phyloP scores from a whole-genome alignment of 2,888 invertebrate genomes.

The Autographa pulchrina region DNA sequence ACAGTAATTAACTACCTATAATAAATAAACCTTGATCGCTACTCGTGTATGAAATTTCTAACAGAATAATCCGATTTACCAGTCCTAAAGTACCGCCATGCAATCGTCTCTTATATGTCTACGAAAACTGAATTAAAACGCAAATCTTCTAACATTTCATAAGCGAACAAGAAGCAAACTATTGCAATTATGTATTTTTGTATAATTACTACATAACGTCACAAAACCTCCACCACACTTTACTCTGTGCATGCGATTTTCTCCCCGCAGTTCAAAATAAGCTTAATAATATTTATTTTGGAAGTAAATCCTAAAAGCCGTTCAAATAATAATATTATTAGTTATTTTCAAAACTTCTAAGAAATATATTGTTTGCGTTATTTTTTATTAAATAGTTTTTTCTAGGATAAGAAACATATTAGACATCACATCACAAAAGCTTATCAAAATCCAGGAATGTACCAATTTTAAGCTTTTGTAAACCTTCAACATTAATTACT shows the following conservation, averaged over 20 bases:
- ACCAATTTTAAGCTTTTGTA: constrained; percentile 68
- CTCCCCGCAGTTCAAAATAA: constrained; percentile 60
- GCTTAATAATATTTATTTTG: constrained; percentile 35
- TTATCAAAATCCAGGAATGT: constrained; percentile 81
- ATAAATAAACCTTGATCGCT: constrained; percentile 63
- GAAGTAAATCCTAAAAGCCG: constrained; percentile 59
- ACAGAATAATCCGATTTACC: constrained; percentile 62
- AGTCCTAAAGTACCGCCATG: constrained; percentile 73
- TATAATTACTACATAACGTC: constrained; percentile 72
- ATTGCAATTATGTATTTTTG: constrained; percentile 78
- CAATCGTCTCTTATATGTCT: constrained; percentile 74
- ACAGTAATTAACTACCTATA: constrained; percentile 4
- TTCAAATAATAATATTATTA: constrained; percentile 60
- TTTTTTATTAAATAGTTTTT: constrained; percentile 61
- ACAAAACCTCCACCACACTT: constrained; percentile 84
- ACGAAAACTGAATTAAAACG: constrained; percentile 75
- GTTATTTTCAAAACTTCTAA: constrained; percentile 60
- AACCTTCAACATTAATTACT: constrained; percentile 1
- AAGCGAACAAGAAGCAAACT: constrained; percentile 85
- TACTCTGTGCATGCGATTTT: constrained; percentile 82
- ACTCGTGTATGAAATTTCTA: constrained; percentile 58
- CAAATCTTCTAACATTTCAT: constrained; percentile 80
- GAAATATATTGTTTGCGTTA: constrained; percentile 62
- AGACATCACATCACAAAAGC: constrained; percentile 89
- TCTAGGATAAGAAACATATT: constrained; percentile 73